Conservation (phyloP, 1,140 invertebrate genomes). For the Conus betulinus region DNA sequence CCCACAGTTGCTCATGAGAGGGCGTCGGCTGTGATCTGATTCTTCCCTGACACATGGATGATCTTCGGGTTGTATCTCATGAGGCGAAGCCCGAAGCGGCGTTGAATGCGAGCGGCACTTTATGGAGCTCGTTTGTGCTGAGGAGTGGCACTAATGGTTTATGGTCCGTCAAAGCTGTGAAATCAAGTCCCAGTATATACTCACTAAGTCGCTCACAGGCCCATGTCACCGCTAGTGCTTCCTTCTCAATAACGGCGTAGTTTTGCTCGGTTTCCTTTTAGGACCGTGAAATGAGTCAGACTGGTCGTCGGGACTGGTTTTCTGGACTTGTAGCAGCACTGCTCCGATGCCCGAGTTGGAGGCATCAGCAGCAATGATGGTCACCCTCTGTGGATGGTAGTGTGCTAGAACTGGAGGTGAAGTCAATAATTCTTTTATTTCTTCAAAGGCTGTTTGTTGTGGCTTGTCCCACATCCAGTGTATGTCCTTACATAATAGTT, state of each 20-base stretch:
- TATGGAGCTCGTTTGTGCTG: constrained; percentile 40
- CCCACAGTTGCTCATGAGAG: constrained; percentile 34
- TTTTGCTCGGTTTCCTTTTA: too few species aligned
- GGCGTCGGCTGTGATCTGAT: constrained; percentile 46
- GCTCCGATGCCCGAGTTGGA: constrained; percentile 52
- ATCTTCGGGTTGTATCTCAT: constrained; percentile 39
- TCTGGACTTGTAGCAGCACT: constrained; percentile 38
- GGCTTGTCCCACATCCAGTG: constrained; percentile 39
- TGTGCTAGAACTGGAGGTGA: constrained; percentile 39
- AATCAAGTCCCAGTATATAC: constrained; percentile 74
- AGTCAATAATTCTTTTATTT: constrained; percentile 24
- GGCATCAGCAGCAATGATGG: constrained; percentile 47
- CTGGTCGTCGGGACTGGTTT: constrained; percentile 36
- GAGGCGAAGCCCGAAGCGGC: constrained; percentile 48
- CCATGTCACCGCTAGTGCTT: constrained; percentile 78
- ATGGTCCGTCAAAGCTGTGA: constrained; percentile 69
- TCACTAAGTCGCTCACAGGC: constrained; percentile 77
- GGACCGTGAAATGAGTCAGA: too few species aligned
- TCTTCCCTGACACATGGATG: constrained; percentile 50
- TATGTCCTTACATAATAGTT: too few species aligned
- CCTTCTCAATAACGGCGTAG: constrained; percentile 78
- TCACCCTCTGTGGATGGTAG: constrained; percentile 41
- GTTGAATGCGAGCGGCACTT: constrained; percentile 43
- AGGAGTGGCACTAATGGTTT: constrained; percentile 66
- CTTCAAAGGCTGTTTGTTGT: constrained; percentile 39